A percentile compares a stretch with the other conserved stretches of the same genome.
Evolutionary conservation across 2,113 vertebrate genomes (phyloP).

Genomic region (Lipophrys pholis): DNA sequence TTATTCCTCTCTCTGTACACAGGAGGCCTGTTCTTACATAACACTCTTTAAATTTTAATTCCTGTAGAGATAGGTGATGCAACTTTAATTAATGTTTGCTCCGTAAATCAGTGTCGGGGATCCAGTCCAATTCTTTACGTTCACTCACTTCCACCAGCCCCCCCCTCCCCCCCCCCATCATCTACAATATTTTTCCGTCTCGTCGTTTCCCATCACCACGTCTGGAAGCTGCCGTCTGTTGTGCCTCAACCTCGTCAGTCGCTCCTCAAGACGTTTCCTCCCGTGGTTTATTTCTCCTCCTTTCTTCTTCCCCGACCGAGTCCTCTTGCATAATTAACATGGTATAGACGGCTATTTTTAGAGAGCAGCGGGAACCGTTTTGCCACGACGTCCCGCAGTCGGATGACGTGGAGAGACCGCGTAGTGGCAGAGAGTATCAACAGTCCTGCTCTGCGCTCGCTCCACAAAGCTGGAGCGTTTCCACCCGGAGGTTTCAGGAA

Average conservation of each 20-base stretch:
- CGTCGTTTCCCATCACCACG: not conserved
- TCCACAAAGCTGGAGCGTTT: not conserved
- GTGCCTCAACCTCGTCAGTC: constrained; percentile 20
- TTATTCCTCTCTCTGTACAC: constrained; percentile 31
- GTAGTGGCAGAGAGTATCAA: too few relatives aligned
- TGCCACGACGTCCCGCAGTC: too few relatives aligned
- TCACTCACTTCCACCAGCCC: too few relatives aligned
- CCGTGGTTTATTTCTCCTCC: constrained; percentile 6
- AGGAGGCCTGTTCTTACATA: constrained; percentile 22
- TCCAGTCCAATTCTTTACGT: not conserved
- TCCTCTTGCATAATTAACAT: constrained; percentile 47
- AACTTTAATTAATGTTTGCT: constrained; percentile 44
- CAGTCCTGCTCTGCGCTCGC: not conserved
- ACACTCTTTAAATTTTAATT: constrained; percentile 51
- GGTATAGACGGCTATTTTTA: constrained; percentile 46
- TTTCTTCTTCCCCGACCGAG: constrained; percentile 4
- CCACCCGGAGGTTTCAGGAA: too few relatives aligned
- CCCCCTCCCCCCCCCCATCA: too few relatives aligned
- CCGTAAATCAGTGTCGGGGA: not conserved
- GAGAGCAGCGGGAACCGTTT: constrained; percentile 16
- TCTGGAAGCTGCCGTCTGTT: not conserved
- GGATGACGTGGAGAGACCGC: not conserved
- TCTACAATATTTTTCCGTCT: too few relatives aligned
- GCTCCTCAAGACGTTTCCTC: constrained; percentile 6
- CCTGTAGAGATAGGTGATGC: constrained; percentile 22